Base-by-base conservation (phyloP, 2,113 vertebrate genomes). In the Takifugu flavidus region DNA sequence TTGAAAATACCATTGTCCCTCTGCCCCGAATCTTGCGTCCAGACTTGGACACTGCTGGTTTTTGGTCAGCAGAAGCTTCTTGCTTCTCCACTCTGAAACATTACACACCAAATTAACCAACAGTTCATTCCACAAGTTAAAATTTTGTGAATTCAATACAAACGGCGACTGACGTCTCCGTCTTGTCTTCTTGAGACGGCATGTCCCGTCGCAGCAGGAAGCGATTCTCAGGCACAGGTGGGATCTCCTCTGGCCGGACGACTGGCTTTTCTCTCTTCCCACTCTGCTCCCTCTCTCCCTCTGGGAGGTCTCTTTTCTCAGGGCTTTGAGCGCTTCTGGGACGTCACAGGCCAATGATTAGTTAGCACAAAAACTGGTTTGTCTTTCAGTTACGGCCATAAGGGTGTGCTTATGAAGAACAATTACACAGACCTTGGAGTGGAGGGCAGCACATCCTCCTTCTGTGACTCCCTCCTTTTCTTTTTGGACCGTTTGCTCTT, bases 1-100 rank as follows among this genome's bases (percentile, higher is more conserved):
- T 13, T 34, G 31, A 47, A 84, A 91, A 26, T 93, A 98, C 96
- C 90, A 99, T 97, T 59, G 95, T 98, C 79, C 97, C 97, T 71
- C 97, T 92, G 83, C 97, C 97, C 91, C 92, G 95, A 74, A 99
- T 97, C 86, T 96, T 99, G 59, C 97, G 91, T 76, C 97, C 97
- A 25, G 97, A 99, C 85, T 99, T 98, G 14, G 97, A 96, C 27
- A 98, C 92, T 2, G 92, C 91, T 79, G 95, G 95, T 81, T 98
- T 98, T 67, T 91, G 90, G 49, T 96, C 95, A 78, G 53, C 69
- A 59, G 85, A 67, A 0, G 78, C 15, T 46, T 88, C 83, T 78
- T 94, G 93, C 62, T 90, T 89, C 52, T 90, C 82, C 62, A 91
- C 91, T 82, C 96, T 98, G 55, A 56, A 74, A 62, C 5, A 65